Percentiles rank a stretch among this genome's conserved stretches.
Conservation (phyloP, 2,113 vertebrate species). For the Rhabdomys dilectus region DNA sequence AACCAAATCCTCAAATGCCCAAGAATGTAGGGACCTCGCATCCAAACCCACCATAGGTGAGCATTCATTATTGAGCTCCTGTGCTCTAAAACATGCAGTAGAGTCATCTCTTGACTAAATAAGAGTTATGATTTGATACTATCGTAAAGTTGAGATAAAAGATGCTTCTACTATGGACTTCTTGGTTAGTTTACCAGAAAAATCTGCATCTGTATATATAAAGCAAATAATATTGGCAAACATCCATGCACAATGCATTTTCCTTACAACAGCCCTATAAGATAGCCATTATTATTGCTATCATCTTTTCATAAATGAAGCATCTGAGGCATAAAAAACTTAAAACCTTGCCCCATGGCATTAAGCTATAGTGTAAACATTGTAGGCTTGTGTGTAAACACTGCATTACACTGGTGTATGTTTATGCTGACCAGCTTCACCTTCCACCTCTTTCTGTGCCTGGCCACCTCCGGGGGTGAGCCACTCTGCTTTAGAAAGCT, state of each 20-base stretch:
- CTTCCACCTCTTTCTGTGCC: background rate
- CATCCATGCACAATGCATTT: background rate
- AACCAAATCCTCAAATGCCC: background rate
- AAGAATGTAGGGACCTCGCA: background rate
- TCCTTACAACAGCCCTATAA: background rate
- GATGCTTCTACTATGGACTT: background rate
- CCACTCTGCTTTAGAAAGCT: background rate
- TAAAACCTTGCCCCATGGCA: background rate
- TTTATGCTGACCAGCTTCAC: background rate
- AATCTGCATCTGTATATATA: background rate
- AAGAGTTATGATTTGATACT: background rate
- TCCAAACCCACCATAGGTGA: background rate
- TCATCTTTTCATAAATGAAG: background rate
- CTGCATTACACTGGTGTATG: background rate
- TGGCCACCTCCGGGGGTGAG: background rate
- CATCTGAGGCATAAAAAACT: background rate
- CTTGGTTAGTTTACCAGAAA: background rate
- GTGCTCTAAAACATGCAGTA: background rate
- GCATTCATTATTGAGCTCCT: background rate
- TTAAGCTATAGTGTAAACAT: background rate
- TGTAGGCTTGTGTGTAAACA: background rate
- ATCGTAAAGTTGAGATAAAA: background rate
- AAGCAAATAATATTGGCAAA: background rate
- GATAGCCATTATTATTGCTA: background rate
- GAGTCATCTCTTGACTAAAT: slow-evolving; percentile 7